Percentiles rank a stretch among this genome's conserved stretches.
These are phyloP conservation scores for Caradrina clavipalpis DNA, from an alignment of 2,888 invertebrate genomes.

Conservation along the genomic window DNA sequence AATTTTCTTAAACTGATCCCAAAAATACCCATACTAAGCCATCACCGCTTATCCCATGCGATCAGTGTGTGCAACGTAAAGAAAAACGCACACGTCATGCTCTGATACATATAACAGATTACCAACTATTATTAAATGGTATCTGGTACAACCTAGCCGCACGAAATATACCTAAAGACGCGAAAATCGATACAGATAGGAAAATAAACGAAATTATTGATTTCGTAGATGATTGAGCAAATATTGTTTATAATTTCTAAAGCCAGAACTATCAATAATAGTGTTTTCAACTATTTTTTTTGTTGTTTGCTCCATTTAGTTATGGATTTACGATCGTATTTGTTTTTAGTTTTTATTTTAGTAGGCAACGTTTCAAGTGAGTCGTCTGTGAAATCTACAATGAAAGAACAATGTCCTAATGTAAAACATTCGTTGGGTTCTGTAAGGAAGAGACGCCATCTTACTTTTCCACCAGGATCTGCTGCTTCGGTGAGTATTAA, in stretches of 20 bases:
- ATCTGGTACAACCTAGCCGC: slow-evolving; percentile 20
- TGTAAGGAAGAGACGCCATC: slow-evolving; percentile 71
- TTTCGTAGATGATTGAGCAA: neutral
- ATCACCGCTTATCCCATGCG: slow-evolving; percentile 19
- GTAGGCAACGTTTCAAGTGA: slow-evolving; percentile 31
- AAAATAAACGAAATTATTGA: neutral
- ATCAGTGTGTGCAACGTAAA: slow-evolving; percentile 27
- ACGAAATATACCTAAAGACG: slow-evolving; percentile 11
- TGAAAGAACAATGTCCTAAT: slow-evolving; percentile 69
- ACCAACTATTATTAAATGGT: slow-evolving; percentile 35
- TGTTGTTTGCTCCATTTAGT: neutral
- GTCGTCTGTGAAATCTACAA: slow-evolving; percentile 20
- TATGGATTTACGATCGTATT: slow-evolving; percentile 24
- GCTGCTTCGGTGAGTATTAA: slow-evolving; percentile 66
- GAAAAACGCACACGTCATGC: slow-evolving; percentile 36
- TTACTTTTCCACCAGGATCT: slow-evolving; percentile 72
- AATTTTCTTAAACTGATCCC: slow-evolving; percentile 2
- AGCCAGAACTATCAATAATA: neutral
- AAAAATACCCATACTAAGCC: slow-evolving; percentile 26
- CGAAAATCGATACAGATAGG: neutral
- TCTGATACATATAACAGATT: slow-evolving; percentile 38
- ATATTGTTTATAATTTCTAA: neutral
- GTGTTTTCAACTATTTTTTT: neutral
- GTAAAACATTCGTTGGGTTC: slow-evolving; percentile 64
- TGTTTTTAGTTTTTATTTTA: slow-evolving; percentile 32